Evolutionary conservation across 2,888 invertebrate genomes (phyloP).

Genomic region (Abrostola tripartita): DNA sequence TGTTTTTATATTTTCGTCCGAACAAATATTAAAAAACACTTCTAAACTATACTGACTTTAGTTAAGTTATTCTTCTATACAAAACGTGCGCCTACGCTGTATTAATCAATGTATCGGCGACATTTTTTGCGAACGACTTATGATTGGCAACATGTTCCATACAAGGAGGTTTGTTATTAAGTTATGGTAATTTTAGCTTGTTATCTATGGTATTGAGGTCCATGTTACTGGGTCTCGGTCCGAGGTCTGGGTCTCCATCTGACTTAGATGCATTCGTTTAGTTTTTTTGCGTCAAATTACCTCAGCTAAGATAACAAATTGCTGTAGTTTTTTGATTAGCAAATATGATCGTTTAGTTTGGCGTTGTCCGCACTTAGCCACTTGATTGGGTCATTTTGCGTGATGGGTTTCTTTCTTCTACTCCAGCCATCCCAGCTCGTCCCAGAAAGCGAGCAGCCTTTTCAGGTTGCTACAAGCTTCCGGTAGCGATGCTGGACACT

Average conservation of each 20-base stretch:
- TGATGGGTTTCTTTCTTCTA: no score
- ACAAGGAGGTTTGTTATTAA: conserved; percentile 29
- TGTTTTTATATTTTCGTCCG: no score
- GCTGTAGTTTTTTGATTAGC: background rate
- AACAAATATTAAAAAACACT: no score
- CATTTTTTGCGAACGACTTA: conserved; percentile 22
- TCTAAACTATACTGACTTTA: no score
- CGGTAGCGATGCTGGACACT: no score
- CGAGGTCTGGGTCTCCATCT: conserved; percentile 26
- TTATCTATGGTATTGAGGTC: conserved; percentile 22
- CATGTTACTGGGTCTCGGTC: conserved; percentile 30
- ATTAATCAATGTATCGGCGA: conserved; percentile 23
- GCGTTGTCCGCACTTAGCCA: no score
- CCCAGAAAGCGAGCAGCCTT: no score
- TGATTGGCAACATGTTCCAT: conserved; percentile 23
- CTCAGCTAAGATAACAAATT: no score
- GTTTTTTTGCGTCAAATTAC: background rate
- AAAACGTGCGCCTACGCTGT: background rate
- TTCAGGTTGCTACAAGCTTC: no score
- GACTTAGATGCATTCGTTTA: conserved; percentile 29
- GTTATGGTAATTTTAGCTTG: conserved; percentile 15
- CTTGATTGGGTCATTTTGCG: no score
- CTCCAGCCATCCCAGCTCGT: no score
- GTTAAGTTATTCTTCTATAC: background rate
- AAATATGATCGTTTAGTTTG: background rate